Evolutionary conservation across 53 echinoderm and acorn worm genomes (phyloP), one percentile per base, ranked within the genome.

Genomic region (Stichopus horrens): DNA sequence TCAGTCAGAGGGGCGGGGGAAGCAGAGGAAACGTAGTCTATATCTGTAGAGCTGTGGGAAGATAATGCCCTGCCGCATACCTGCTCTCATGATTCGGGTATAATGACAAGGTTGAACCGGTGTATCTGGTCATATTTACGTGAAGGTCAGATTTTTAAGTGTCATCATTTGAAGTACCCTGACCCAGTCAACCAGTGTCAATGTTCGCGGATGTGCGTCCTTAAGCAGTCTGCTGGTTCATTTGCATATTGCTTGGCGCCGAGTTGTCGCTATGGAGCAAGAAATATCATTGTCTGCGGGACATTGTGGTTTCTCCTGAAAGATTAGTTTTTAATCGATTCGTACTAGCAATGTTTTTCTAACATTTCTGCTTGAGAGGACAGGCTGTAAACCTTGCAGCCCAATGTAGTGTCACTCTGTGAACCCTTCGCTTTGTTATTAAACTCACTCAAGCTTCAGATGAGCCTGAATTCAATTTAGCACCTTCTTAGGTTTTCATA

Each of bases 291-390:
- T 88, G 88, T 88, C 88, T 76, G 59, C 57, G 74, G 74, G 76
- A 76, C 58, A 63, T 77, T 88, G 88, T 88, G 88, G 76, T 88
- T 74, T 88, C 53, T 58, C 63, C 9, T 78, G 79, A 88, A 76
- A 88, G 77, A 88, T 88, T 88, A 88, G 21, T 88, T 88, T 88
- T 77, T 88, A 77, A 88, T 63, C 76, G 77, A 63, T 63, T 88
- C 52, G 65, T 74, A 86, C 66, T 68, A 52, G 71, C 66, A 67
- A 71, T 86, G 86, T 86, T 86, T 65, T 59, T 65, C 23, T 68
- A 86, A 67, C 71, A 67, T 86, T 68, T 86, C 66, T 86, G 66
- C 86, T 86, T 52, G n/a, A 86, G 66, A 86, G 66, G 86, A 65
- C 86, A 71, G 67, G 68, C 60, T 68, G 53, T 16, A 86, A 86